phyloP scores from a whole-genome alignment of 2,113 vertebrate genomes.

The Thymallus thymallus region DNA sequence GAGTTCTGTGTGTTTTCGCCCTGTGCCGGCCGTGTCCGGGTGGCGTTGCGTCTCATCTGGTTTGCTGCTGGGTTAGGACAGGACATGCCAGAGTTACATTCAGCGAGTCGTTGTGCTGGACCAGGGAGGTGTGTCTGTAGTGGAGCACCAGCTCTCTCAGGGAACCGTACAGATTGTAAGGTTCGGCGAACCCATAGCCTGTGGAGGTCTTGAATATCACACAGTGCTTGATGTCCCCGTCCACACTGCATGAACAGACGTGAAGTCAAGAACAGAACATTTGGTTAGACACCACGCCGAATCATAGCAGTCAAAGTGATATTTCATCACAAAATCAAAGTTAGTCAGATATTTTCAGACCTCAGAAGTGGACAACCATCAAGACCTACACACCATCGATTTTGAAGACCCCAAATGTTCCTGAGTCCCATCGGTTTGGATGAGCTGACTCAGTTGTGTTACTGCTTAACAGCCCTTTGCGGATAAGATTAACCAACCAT shows the following conservation, averaged over 20 bases:
- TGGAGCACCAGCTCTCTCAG: constrained; percentile 97
- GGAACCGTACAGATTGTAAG: constrained; percentile 92
- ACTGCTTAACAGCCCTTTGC: neutral
- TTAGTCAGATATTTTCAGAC: no score
- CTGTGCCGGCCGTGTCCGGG: neutral
- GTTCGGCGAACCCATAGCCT: constrained; percentile 95
- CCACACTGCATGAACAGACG: constrained; percentile 74
- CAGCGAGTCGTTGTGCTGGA: constrained; percentile 99
- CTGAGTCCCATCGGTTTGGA: neutral
- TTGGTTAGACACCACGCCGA: neutral
- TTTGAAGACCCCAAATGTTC: neutral
- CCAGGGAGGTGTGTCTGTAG: constrained; percentile 96
- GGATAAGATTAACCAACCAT: no score
- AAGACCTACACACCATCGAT: neutral
- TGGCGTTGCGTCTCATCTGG: neutral
- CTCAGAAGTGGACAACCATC: no score
- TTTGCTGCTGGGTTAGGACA: constrained; percentile 81
- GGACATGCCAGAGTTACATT: constrained; percentile 98
- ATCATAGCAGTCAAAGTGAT: neutral
- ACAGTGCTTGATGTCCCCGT: constrained; percentile 95
- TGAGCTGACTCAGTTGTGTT: neutral
- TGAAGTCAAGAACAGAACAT: neutral
- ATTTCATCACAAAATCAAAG: neutral
- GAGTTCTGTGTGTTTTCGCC: no score
- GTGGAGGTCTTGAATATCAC: constrained; percentile 97